Percentiles rank a stretch among this genome's conserved stretches.
phyloP scores from a whole-genome alignment of 1,140 invertebrate species.

The Harpegnathos saltator region DNA sequence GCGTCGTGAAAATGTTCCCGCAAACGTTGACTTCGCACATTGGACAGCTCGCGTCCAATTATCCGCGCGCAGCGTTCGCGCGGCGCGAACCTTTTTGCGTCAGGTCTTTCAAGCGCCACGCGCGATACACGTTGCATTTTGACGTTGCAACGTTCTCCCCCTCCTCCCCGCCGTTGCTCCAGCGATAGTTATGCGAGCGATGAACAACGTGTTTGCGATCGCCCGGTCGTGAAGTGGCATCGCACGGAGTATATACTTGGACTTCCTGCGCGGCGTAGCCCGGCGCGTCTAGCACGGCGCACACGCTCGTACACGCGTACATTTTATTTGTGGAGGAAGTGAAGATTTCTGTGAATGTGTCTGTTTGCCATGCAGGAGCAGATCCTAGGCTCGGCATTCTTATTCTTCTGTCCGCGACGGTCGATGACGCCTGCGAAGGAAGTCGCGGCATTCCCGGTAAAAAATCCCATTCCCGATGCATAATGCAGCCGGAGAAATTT shows the following conservation, averaged over 20 bases:
- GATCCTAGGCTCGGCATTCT: slow-evolving; percentile 75
- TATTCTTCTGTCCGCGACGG: slow-evolving; percentile 69
- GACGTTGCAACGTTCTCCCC: slow-evolving; percentile 36
- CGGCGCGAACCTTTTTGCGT: slow-evolving; percentile 32
- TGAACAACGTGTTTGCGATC: slow-evolving; percentile 39
- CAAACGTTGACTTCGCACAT: too few species aligned
- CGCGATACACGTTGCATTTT: slow-evolving; percentile 44
- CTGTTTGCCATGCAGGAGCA: slow-evolving; percentile 77
- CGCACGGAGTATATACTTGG: slow-evolving; percentile 30
- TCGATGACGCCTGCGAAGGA: slow-evolving; percentile 74
- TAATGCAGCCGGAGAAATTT: slow-evolving; percentile 38
- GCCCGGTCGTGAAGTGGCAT: slow-evolving; percentile 41
- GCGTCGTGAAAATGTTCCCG: too few species aligned
- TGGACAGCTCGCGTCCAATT: slow-evolving; percentile 10
- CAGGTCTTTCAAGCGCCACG: slow-evolving; percentile 25
- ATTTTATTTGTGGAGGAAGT: slow-evolving; percentile 67
- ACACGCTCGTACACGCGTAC: slow-evolving; percentile 50
- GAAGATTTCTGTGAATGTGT: slow-evolving; percentile 76
- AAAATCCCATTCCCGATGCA: slow-evolving; percentile 66
- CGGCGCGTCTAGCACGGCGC: slow-evolving; percentile 4
- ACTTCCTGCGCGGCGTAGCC: slow-evolving; percentile 38
- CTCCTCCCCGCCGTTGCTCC: too few species aligned
- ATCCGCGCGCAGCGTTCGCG: slow-evolving; percentile 19
- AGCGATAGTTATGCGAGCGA: slow-evolving; percentile 48
- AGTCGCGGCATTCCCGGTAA: slow-evolving; percentile 72